These are phyloP conservation scores for Cerastis leucographa DNA, from an alignment of 2,888 invertebrate genomes.

Conservation along the genomic window DNA sequence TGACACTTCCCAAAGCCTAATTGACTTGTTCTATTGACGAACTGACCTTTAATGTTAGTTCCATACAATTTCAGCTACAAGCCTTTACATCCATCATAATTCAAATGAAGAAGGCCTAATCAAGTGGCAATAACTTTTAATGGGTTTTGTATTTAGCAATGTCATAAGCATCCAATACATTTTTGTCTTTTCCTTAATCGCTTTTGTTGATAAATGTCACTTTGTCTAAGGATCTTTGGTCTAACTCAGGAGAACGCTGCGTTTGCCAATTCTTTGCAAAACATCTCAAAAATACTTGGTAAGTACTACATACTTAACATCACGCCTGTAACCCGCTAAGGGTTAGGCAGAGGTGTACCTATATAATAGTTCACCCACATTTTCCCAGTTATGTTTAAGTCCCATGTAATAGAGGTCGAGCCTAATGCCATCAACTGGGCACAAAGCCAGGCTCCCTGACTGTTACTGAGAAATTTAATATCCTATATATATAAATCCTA, in stretches of 20 bases:
- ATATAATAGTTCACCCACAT: too few species aligned
- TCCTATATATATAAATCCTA: too few species aligned
- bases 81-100: background rate
- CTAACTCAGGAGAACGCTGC: too few species aligned
- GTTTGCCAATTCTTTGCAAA: background rate
- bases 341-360: too few species aligned
- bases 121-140: background rate
- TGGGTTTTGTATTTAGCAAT: background rate
- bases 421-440: too few species aligned
- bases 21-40: background rate
- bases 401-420: too few species aligned
- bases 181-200: background rate
- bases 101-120: background rate
- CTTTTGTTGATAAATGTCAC: background rate
- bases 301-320: too few species aligned
- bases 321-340: too few species aligned
- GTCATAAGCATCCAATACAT: background rate
- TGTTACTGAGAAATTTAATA: too few species aligned
- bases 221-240: background rate
- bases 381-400: too few species aligned
- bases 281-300: background rate
- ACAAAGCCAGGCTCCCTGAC: too few species aligned
- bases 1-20: background rate
- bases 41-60: background rate
- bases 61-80: background rate